These are phyloP conservation scores for Stenchaetothrips biformis DNA, from an alignment of 2,888 invertebrate species.

Conservation along the genomic window DNA sequence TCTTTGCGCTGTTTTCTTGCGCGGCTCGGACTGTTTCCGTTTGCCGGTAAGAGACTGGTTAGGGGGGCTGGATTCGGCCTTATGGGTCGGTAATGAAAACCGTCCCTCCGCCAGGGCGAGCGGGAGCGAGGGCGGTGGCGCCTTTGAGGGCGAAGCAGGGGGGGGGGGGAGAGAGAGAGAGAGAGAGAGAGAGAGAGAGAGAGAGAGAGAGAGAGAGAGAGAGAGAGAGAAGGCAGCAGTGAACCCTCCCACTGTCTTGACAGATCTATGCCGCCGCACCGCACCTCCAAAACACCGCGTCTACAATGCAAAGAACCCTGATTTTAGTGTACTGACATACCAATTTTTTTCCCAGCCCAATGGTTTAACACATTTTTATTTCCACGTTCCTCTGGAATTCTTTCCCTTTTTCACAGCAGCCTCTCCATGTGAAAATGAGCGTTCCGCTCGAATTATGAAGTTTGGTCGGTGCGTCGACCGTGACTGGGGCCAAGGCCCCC, in stretches of 20 bases:
- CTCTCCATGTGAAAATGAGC: too few species aligned
- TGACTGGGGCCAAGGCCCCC: too few species aligned
- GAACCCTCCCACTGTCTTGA: neutral
- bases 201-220: neutral
- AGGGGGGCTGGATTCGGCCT: neutral
- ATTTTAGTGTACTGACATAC: too few species aligned
- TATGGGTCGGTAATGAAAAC: conserved; percentile 8
- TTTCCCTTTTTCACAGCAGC: too few species aligned
- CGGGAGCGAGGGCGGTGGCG: neutral
- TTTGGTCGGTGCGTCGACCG: neutral
- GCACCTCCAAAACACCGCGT: neutral
- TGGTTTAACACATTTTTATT: too few species aligned
- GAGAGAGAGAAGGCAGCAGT: neutral
- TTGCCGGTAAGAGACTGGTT: too few species aligned
- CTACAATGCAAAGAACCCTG: too few species aligned
- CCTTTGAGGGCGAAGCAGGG: too few species aligned
- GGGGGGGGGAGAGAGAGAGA: neutral
- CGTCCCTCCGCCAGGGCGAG: neutral
- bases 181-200: neutral
- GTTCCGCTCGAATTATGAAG: neutral
- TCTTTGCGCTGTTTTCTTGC: too few species aligned
- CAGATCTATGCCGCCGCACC: neutral
- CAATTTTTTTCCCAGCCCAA: too few species aligned
- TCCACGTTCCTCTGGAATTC: too few species aligned
- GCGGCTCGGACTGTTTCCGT: too few species aligned